These are phyloP conservation scores for Malurus alboscapulatus DNA, from an alignment of 2,113 vertebrate species.

Conservation along the genomic window DNA sequence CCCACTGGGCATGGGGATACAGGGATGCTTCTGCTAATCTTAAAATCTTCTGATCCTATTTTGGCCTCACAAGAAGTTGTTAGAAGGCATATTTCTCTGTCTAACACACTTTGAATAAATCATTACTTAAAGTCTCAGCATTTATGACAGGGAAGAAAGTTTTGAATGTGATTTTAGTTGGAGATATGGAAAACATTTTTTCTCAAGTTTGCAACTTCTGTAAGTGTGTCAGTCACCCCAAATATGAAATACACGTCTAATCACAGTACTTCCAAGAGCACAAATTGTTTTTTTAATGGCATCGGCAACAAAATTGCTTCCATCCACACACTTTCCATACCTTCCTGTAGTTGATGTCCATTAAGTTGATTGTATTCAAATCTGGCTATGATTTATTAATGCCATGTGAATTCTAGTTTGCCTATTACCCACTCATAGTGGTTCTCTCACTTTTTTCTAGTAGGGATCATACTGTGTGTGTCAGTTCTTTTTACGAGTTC, in stretches of 20 bases:
- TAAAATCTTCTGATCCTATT: neutral
- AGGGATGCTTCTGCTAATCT: neutral
- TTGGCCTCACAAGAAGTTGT: neutral
- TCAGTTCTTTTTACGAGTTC: neutral
- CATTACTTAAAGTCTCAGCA: neutral
- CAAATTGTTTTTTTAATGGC: neutral
- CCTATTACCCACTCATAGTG: neutral
- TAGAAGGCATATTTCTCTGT: neutral
- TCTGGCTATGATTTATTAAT: neutral
- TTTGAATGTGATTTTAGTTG: neutral
- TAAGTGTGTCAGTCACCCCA: neutral
- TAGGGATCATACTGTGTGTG: neutral
- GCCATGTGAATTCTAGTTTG: neutral
- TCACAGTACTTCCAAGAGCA: neutral
- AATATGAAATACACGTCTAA: neutral
- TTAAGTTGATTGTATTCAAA: neutral
- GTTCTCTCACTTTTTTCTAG: neutral
- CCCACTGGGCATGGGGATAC: neutral
- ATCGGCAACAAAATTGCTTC: neutral
- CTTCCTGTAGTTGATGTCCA: neutral
- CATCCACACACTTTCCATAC: neutral
- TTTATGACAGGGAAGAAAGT: neutral
- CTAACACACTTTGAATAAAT: neutral
- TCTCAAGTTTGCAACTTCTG: neutral
- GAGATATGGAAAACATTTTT: neutral